phyloP scores from a whole-genome alignment of 1,140 invertebrate genomes.

The Drosophila navojoa region DNA sequence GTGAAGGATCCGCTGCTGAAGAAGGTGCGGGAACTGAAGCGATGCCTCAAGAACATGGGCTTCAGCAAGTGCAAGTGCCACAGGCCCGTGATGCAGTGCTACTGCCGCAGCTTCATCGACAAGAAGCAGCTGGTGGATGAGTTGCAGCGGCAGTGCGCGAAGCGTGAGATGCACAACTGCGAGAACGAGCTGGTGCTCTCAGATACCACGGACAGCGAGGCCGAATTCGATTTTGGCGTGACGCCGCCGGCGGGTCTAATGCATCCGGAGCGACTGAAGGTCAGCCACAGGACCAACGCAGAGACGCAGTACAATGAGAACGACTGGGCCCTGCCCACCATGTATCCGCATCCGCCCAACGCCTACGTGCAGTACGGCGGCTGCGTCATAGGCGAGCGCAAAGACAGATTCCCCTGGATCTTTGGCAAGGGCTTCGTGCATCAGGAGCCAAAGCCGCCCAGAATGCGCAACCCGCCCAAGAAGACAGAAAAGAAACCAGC shows the following conservation, averaged over 20 bases:
- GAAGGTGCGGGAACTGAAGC: slow-evolving; percentile 63
- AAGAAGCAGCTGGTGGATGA: slow-evolving; percentile 64
- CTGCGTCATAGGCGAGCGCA: slow-evolving; percentile 59
- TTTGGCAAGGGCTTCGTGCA: slow-evolving; percentile 64
- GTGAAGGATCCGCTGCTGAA: slow-evolving; percentile 59
- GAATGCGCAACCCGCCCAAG: slow-evolving; percentile 48
- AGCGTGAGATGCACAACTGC: slow-evolving; percentile 41
- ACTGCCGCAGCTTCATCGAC: slow-evolving; percentile 75
- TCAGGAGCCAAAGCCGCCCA: slow-evolving; percentile 47
- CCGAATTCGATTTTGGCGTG: slow-evolving; percentile 76
- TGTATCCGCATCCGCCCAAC: slow-evolving; percentile 63
- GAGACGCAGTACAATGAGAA: slow-evolving; percentile 73
- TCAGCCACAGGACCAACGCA: slow-evolving; percentile 39
- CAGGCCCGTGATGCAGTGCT: slow-evolving; percentile 64
- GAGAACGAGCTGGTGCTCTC: slow-evolving; percentile 59
- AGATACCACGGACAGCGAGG: slow-evolving; percentile 74
- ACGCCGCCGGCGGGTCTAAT: slow-evolving; percentile 79
- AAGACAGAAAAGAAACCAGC: slow-evolving; percentile 32
- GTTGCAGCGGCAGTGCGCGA: slow-evolving; percentile 54
- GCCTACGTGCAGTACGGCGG: slow-evolving; percentile 48
- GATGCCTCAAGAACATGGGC: slow-evolving; percentile 69
- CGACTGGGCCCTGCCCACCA: slow-evolving; percentile 63
- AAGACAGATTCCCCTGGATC: slow-evolving; percentile 46
- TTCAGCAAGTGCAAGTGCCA: slow-evolving; percentile 76
- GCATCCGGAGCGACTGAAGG: slow-evolving; percentile 60